Percentiles rank a stretch among this genome's conserved stretches.
Evolutionary conservation across 2,113 vertebrate species (phyloP).

Genomic region (Chrysemys picta): DNA sequence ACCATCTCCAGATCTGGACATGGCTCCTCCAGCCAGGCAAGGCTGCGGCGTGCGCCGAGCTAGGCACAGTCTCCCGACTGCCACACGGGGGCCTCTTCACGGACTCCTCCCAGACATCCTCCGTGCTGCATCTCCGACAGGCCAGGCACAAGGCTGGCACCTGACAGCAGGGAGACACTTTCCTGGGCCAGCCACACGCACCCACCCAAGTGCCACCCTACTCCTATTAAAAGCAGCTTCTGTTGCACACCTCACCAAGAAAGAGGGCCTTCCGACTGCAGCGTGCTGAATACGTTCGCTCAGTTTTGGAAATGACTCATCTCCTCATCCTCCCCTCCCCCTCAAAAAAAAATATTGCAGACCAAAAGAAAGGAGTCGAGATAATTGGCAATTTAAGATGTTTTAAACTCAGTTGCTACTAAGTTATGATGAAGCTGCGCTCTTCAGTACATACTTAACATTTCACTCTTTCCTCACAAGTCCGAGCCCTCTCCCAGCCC

Average conservation of each 20-base stretch:
- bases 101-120: not conserved
- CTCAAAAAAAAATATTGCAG: conserved; percentile 54
- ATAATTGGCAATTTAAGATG: conserved; percentile 56
- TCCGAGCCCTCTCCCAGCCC: too few species aligned
- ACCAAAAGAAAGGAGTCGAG: conserved; percentile 36
- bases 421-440: too few species aligned
- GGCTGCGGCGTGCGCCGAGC: accelerated
- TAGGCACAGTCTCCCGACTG: not conserved
- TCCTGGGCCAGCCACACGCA: not conserved
- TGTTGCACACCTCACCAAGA: not conserved
- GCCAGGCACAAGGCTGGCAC: not conserved
- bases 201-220: not conserved
- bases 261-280: not conserved
- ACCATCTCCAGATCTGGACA: not conserved
- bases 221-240: not conserved
- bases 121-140: not conserved
- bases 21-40: not conserved
- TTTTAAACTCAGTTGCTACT: not conserved
- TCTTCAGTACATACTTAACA: too few species aligned
- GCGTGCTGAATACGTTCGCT: not conserved
- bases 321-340: conserved; percentile 29
- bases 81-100: not conserved
- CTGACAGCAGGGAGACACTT: not conserved
- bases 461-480: too few species aligned
- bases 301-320: conserved; percentile 34